Evolutionary conservation across 2,797 vertebrate genomes (phyloP), one percentile per base, ranked within the genome.

Genomic region (Parotocinclus haroldoi): DNA sequence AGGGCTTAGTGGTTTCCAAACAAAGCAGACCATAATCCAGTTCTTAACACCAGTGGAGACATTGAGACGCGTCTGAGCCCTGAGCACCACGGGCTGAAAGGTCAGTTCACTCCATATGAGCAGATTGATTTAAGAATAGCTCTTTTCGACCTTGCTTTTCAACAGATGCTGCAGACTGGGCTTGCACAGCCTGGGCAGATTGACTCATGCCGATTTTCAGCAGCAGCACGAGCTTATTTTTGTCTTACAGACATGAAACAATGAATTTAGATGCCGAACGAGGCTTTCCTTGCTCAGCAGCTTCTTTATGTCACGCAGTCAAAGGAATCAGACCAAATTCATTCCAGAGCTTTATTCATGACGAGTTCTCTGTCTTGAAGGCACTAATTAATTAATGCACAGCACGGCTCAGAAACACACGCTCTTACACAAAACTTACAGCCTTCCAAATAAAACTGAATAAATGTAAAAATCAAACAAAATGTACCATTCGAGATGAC

Each of bases 381-480:
- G 56, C 62, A 49, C 44, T 71, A 39, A 66, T 72, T 66, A 72
- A 66, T 72, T 66, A 66, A 48, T 14, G 57, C 13, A 50, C 27
- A 65, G 48, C 57, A 38, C n/a, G 7, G 36, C 52, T 19, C 27
- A 56, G 42, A 55, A 49, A 63, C 60, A 46, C 48, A 18, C 37
- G 27, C 48, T 38, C 45, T n/a, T 38, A 18, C 37, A 42, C 10
- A 56, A 42, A 71, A 38, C 48, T 39, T 63, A 18, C 8, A 40
- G 38, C 52, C 38, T 2, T 46, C 14, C 55, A 59, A 58, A 71
- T 70, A 56, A 56, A 49, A 48, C 7, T 45, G 40, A 42, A 65
- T 59, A 59, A 58, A 62, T 19, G 14, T 45, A 49, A n/a, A n/a
- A n/a, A n/a, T n/a, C 59, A 57, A 8, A n/a, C 36, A 50, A 2